A percentile compares a stretch with the other conserved stretches of the same genome.
These are phyloP conservation scores for Bradypus variegatus DNA, from an alignment of 2,797 vertebrate genomes.

Conservation along the genomic window DNA sequence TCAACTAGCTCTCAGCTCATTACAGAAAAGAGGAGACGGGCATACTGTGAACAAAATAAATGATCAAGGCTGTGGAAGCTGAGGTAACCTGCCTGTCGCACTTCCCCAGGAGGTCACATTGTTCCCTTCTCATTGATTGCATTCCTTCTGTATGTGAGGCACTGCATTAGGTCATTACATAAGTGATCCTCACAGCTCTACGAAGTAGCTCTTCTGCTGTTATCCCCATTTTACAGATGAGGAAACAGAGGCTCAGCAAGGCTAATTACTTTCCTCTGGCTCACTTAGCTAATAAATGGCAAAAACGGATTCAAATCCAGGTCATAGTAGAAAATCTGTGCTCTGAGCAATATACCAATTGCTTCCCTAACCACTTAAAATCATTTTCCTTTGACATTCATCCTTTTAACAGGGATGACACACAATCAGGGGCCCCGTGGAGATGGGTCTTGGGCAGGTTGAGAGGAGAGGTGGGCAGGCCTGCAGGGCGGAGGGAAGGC, in stretches of 20 bases:
- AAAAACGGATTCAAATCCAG: neutral
- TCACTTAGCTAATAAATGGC: neutral
- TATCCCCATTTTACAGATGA: neutral
- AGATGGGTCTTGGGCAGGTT: neutral
- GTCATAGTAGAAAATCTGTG: neutral
- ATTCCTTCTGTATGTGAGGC: neutral
- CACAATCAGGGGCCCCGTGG: neutral
- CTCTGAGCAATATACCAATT: neutral
- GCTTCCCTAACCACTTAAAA: neutral
- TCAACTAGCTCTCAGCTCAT: neutral
- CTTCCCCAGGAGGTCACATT: neutral
- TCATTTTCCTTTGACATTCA: neutral
- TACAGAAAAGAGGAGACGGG: neutral
- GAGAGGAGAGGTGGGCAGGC: neutral
- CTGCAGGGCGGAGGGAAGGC: neutral
- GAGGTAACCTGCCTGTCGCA: neutral
- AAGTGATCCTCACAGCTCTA: neutral
- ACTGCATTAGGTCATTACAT: accelerated
- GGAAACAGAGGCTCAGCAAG: neutral
- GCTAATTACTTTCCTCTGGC: neutral
- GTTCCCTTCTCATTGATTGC: neutral
- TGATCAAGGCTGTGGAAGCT: neutral
- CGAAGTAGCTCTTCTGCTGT: neutral
- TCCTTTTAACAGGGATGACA: neutral
- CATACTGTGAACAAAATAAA: neutral